These are phyloP conservation scores for Microctonus brassicae DNA, from an alignment of 2,888 invertebrate species.

Conservation along the genomic window DNA sequence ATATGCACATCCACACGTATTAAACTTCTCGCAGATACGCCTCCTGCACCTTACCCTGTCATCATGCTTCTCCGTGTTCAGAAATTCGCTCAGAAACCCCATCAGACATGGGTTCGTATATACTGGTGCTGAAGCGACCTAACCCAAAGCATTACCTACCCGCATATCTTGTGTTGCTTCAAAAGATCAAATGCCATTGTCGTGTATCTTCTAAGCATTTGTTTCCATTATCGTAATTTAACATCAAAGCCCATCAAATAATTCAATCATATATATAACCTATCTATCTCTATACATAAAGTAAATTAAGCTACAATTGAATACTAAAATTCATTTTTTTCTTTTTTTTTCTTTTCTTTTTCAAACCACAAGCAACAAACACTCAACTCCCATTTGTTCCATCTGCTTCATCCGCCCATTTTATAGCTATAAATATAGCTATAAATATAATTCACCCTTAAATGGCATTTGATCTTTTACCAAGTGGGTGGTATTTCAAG, in stretches of 20 bases:
- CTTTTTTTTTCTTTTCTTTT: background rate
- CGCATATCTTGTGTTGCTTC: background rate
- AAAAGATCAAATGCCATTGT: background rate
- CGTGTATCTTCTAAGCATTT: background rate
- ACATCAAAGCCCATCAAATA: background rate
- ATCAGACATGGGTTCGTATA: background rate
- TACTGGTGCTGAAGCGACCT: background rate
- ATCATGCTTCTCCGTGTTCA: background rate
- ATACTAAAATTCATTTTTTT: background rate
- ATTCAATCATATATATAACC: background rate
- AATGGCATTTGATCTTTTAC: slow-evolving; percentile 4
- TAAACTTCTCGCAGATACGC: background rate
- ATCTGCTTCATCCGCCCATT: background rate
- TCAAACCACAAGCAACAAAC: background rate
- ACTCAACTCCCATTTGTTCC: background rate
- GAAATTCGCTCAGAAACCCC: slow-evolving; percentile 3
- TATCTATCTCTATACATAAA: background rate
- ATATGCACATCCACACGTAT: background rate
- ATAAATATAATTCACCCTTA: background rate
- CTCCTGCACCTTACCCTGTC: slow-evolving; percentile 4
- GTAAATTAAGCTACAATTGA: background rate
- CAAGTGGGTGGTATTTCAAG: slow-evolving; percentile 23
- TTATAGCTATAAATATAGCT: background rate
- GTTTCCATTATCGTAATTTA: background rate
- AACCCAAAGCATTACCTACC: background rate